Evolutionary conservation across 2,888 invertebrate genomes (phyloP).

Genomic region (Hololepta plana): DNA sequence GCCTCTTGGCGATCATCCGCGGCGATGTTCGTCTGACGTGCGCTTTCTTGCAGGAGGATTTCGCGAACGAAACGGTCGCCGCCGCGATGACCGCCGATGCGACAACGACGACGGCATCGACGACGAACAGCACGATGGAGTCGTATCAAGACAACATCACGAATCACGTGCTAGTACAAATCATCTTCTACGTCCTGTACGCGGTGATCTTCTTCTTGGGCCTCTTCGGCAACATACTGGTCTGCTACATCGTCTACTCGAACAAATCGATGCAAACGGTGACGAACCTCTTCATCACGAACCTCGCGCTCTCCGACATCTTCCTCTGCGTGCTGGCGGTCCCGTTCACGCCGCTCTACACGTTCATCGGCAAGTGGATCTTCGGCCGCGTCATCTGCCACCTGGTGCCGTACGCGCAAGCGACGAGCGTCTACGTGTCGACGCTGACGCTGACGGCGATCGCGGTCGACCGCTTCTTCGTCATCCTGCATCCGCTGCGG

Average conservation of each 20-base stretch:
- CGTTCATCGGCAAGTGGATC: constrained; percentile 67
- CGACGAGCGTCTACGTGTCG: constrained; percentile 77
- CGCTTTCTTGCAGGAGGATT: too few species aligned
- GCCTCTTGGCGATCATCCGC: too few species aligned
- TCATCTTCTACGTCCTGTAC: constrained; percentile 55
- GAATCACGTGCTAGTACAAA: constrained; percentile 41
- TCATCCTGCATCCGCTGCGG: constrained; percentile 74
- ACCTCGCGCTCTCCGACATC: constrained; percentile 74
- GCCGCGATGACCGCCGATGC: too few species aligned
- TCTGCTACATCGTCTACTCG: constrained; percentile 69
- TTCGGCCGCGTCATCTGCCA: constrained; percentile 72
- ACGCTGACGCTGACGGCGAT: constrained; percentile 83
- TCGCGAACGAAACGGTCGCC: too few species aligned
- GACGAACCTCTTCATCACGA: constrained; percentile 81
- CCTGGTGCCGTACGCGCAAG: constrained; percentile 71
- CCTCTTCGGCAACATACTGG: constrained; percentile 62
- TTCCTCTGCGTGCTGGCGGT: constrained; percentile 69
- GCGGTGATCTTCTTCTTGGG: constrained; percentile 64
- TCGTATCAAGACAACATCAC: too few species aligned
- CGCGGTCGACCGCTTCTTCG: constrained; percentile 79
- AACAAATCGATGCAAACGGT: constrained; percentile 84
- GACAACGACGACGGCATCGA: too few species aligned
- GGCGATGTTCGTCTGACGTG: too few species aligned
- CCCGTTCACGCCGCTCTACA: constrained; percentile 77
- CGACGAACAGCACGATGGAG: too few species aligned